A percentile compares a stretch with the other conserved stretches of the same genome.
phyloP scores from a whole-genome alignment of 2,113 vertebrate genomes.

The Odocoileus hemionus region DNA sequence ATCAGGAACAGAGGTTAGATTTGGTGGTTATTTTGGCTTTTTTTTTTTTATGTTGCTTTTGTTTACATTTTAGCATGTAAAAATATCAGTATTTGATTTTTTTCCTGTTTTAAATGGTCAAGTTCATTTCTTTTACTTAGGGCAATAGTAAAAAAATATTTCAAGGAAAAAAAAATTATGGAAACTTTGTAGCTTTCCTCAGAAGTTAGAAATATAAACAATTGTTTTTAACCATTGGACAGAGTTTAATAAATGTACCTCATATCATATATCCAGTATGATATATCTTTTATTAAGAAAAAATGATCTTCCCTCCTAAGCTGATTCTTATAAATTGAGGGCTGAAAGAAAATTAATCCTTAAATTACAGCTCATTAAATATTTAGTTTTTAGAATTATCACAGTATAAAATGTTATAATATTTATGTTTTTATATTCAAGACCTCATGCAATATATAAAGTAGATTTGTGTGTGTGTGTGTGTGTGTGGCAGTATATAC shows the following conservation, averaged over 20 bases:
- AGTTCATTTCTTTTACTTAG: neutral
- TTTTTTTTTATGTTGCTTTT: neutral
- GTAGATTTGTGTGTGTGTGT: neutral
- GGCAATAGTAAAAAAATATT: neutral
- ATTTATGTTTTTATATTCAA: constrained; percentile 6
- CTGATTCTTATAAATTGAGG: neutral
- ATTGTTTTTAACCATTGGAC: neutral
- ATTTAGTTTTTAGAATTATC: neutral
- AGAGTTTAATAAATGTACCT: neutral
- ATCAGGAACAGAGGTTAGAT: neutral
- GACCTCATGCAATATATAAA: neutral
- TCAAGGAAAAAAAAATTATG: neutral
- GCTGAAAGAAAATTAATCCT: neutral
- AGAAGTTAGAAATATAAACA: neutral
- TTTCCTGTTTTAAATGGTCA: neutral
- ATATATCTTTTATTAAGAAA: neutral
- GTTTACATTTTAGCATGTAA: neutral
- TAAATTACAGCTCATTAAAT: constrained; percentile 7
- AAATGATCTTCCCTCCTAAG: neutral
- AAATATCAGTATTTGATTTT: neutral
- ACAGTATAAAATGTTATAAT: neutral
- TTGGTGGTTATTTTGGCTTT: neutral
- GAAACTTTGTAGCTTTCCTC: neutral
- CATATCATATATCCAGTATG: neutral
- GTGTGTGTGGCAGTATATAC: neutral